These are phyloP conservation scores for Pseudopodoces humilis DNA, from an alignment of 2,113 vertebrate genomes.

Conservation along the genomic window DNA sequence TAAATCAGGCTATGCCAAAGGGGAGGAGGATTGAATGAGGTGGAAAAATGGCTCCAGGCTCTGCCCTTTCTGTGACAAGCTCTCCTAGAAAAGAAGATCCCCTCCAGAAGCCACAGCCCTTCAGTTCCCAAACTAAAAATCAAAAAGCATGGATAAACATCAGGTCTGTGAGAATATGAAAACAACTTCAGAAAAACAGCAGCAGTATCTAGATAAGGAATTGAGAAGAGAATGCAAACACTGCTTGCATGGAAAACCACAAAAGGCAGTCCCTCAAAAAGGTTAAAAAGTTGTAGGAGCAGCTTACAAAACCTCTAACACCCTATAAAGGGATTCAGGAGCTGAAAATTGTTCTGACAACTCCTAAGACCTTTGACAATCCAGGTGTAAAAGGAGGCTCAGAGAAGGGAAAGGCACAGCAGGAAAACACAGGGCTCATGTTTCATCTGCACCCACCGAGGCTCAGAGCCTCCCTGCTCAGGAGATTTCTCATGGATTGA, in stretches of 20 bases:
- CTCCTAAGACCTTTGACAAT: background rate
- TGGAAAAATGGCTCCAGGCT: background rate
- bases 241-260: background rate
- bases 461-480: background rate
- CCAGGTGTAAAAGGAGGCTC: background rate
- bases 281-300: background rate
- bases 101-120: background rate
- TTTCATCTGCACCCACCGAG: background rate
- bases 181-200: background rate
- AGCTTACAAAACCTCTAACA: background rate
- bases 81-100: background rate
- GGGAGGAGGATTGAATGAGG: background rate
- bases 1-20: background rate
- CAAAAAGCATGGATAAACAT: background rate
- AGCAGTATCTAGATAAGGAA: background rate
- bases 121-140: background rate
- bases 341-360: background rate
- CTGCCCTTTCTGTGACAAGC: background rate
- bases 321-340: background rate
- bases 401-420: background rate
- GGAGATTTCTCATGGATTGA: background rate
- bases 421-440: background rate
- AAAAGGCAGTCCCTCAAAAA: background rate
- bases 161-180: background rate
- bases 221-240: background rate